Conservation (phyloP, 2,113 vertebrate species). For the Galbula dea region DNA sequence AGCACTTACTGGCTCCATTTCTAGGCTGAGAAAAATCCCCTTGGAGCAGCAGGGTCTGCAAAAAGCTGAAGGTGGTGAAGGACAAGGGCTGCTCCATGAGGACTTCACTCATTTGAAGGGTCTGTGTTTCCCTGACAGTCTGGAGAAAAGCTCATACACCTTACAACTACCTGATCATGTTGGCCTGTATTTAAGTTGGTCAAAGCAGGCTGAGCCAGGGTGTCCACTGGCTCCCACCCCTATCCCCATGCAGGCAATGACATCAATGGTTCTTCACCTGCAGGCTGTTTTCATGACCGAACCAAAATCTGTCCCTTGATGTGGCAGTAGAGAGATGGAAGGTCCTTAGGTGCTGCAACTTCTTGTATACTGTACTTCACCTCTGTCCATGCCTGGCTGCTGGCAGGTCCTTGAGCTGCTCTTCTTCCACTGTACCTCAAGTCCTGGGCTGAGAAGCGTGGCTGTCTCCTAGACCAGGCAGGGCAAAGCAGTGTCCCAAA, state of each 20-base stretch:
- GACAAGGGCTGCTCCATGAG: background rate
- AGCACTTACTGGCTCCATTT: background rate
- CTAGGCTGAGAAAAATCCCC: background rate
- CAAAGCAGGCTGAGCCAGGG: background rate
- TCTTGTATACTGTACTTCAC: fast-evolving
- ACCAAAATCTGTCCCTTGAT: background rate
- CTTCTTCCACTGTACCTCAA: background rate
- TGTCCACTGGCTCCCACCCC: fast-evolving
- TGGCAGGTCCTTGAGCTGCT: background rate
- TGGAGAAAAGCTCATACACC: background rate
- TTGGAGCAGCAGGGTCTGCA: background rate
- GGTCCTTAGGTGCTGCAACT: fast-evolving
- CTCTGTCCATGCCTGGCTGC: background rate
- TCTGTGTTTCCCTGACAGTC: background rate
- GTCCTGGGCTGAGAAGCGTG: background rate
- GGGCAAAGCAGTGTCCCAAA: background rate
- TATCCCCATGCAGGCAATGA: fast-evolving
- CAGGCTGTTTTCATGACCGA: background rate
- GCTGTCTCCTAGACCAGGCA: background rate
- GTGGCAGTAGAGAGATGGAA: background rate
- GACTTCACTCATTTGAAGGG: no score
- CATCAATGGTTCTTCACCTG: fast-evolving
- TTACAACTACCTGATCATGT: fast-evolving
- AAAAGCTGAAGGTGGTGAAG: background rate
- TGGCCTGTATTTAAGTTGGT: background rate